Conservation (phyloP, 2,888 invertebrate genomes). For the Aphelenchoides bicaudatus region DNA sequence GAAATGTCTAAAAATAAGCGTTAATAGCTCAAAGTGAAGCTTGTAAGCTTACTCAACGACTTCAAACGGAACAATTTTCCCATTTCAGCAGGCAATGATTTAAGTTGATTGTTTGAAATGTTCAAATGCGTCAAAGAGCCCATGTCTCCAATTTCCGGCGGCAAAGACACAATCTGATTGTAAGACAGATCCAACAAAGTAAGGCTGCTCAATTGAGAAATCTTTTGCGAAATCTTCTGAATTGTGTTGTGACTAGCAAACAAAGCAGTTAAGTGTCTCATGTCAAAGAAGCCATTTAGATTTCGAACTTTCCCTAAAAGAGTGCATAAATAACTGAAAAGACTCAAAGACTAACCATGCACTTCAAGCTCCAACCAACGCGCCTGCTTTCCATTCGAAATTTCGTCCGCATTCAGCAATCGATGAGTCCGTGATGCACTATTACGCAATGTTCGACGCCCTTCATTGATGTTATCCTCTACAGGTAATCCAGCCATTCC, state of each 20-base stretch:
- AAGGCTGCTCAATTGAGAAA: conserved; percentile 76
- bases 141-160: conserved; percentile 92
- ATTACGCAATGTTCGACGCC: conserved; percentile 41
- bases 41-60: conserved; percentile 70
- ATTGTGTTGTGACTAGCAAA: conserved; percentile 93
- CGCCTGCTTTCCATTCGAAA: conserved; percentile 42
- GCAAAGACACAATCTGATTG: conserved; percentile 88
- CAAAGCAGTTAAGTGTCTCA: conserved; percentile 85
- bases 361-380: conserved; percentile 58
- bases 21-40: conserved; percentile 4
- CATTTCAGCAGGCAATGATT: conserved; percentile 89
- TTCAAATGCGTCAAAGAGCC: conserved; percentile 89
- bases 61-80: conserved; percentile 95
- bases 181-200: conserved; percentile 84
- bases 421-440: conserved; percentile 51
- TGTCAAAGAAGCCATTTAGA: conserved; percentile 83
- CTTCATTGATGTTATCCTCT: conserved; percentile 40
- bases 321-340: neutral
- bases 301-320: conserved; percentile 84
- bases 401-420: conserved; percentile 52
- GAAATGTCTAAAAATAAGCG: too few relatives aligned
- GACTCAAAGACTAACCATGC: conserved; percentile 42
- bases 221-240: conserved; percentile 82
- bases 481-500: conserved; percentile 47
- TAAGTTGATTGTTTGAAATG: conserved; percentile 86